Percentiles rank a stretch among this genome's conserved stretches.
Conservation (phyloP, 2,113 vertebrate genomes). For the Saimiri boliviensis region DNA sequence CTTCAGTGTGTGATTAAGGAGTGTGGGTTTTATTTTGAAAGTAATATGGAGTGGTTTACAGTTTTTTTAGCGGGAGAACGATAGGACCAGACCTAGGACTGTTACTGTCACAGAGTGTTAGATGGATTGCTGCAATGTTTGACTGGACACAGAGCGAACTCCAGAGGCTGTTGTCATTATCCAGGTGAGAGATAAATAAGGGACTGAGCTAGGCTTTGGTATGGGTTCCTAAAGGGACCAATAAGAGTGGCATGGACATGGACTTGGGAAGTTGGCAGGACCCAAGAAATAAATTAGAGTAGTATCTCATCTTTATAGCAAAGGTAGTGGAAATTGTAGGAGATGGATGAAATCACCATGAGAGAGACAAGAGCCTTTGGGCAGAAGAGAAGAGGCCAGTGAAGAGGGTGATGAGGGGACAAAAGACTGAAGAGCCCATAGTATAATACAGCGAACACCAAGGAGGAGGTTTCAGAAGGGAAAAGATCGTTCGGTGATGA, state of each 20-base stretch:
- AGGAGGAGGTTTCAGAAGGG: not conserved
- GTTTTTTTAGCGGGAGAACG: conserved; percentile 27
- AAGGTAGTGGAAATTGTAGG: not conserved
- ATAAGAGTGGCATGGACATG: not conserved
- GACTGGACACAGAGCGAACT: not conserved
- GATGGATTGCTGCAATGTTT: conserved; percentile 24
- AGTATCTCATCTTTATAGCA: not conserved
- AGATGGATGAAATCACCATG: not conserved
- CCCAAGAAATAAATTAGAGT: conserved; percentile 39
- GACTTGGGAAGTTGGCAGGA: not conserved
- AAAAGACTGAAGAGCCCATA: not conserved
- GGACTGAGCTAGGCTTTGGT: not conserved
- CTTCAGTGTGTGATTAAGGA: conserved; percentile 1
- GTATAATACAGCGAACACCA: not conserved
- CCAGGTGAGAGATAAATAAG: not conserved
- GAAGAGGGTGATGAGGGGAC: not conserved
- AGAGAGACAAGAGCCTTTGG: not conserved
- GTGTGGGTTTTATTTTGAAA: conserved; percentile 10
- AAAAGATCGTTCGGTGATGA: not conserved
- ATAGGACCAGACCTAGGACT: conserved; percentile 14
- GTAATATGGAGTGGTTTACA: conserved; percentile 16
- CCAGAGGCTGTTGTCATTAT: conserved; percentile 8
- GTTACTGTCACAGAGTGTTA: not conserved
- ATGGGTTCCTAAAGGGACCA: not conserved
- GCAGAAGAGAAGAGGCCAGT: not conserved